Evolutionary conservation across 2,113 vertebrate genomes (phyloP), one percentile per base, ranked within the genome.

Genomic region (Brachionichthys hirsutus): DNA sequence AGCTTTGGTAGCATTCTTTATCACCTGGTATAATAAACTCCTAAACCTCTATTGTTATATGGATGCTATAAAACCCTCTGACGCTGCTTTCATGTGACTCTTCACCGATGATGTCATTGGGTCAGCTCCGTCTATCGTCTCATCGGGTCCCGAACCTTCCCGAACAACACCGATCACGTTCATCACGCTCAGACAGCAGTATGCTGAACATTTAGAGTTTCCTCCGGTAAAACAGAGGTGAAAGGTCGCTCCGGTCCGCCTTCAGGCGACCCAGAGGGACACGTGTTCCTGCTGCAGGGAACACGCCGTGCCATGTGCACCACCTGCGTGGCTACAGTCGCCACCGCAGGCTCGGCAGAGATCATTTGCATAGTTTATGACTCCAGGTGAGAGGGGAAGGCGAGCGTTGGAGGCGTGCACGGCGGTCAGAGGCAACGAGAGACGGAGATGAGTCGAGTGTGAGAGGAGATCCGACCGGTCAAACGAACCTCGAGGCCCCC

Each of bases 351-450:
- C 72, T 55, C 81, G 50, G 54, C 73, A 22, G 62, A 75, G 55
- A 60, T 87, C 63, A 90, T 92, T 90, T 91, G 82, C 89, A 88
- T 92, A 82, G 30, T 88, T 87, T 87, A 85, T 84, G 75, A 84
- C 62, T 83, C 52, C 20, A 60, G 82, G 87, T 85, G 66, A 87
- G 70, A 77, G 72, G 54, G 50, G 16, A 64, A 4, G 55, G 70
- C 4, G 7, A 63, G 9, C 6, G 4, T 20, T 30, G 43, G 60
- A 67, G 64, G 47, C 13, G 30, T 36, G n/a, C 24, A 7, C n/a
- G 12, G 16, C 9, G 43, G 43, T 49, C 44, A 30, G 40, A 15
- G n/a, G n/a, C n/a, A n/a, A n/a, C n/a, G n/a, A n/a, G 16, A 15
- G 55, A 24, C 2, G 24, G 30, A 51, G 73, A 51, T 36, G 20